phyloP scores from a whole-genome alignment of 2,797 vertebrate species.

The Kryptopterus vitreolus region DNA sequence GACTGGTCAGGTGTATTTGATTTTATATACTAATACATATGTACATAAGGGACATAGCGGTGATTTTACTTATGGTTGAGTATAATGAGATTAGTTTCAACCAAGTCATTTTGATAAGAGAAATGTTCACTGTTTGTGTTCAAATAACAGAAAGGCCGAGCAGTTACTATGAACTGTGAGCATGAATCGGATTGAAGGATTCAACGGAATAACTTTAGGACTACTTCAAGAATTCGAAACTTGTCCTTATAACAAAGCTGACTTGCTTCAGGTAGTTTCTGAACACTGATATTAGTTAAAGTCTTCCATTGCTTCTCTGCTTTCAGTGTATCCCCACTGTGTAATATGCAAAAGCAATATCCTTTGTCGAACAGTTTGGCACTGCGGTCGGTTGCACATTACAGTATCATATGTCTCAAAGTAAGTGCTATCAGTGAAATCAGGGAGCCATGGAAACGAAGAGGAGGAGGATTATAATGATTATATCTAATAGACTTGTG shows the following conservation, averaged over 20 bases:
- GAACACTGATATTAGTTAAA: slow-evolving; percentile 80
- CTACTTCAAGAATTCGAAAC: slow-evolving; percentile 81
- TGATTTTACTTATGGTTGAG: slow-evolving; percentile 74
- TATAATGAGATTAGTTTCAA: slow-evolving; percentile 52
- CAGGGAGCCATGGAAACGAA: slow-evolving; percentile 69
- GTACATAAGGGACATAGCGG: slow-evolving; percentile 80
- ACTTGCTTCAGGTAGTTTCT: slow-evolving; percentile 84
- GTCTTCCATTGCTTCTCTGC: slow-evolving; percentile 80
- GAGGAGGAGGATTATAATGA: slow-evolving; percentile 55
- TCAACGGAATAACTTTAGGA: slow-evolving; percentile 80
- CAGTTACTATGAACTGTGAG: slow-evolving; percentile 68
- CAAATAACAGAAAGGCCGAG: slow-evolving; percentile 61
- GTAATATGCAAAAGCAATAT: slow-evolving; percentile 81
- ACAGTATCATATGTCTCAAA: slow-evolving; percentile 66
- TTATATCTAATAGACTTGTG: slow-evolving; percentile 49
- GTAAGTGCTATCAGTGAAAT: slow-evolving; percentile 65
- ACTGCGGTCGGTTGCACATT: slow-evolving; percentile 68
- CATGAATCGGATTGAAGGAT: slow-evolving; percentile 74
- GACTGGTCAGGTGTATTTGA: slow-evolving; percentile 89
- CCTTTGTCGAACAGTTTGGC: slow-evolving; percentile 68
- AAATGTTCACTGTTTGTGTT: slow-evolving; percentile 75
- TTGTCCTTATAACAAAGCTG: slow-evolving; percentile 74
- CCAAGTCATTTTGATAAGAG: slow-evolving; percentile 75
- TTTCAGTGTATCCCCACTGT: slow-evolving; percentile 78
- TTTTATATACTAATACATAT: slow-evolving; percentile 66